Evolutionary conservation across 2,888 invertebrate genomes (phyloP).

Genomic region (Cepaea hortensis): DNA sequence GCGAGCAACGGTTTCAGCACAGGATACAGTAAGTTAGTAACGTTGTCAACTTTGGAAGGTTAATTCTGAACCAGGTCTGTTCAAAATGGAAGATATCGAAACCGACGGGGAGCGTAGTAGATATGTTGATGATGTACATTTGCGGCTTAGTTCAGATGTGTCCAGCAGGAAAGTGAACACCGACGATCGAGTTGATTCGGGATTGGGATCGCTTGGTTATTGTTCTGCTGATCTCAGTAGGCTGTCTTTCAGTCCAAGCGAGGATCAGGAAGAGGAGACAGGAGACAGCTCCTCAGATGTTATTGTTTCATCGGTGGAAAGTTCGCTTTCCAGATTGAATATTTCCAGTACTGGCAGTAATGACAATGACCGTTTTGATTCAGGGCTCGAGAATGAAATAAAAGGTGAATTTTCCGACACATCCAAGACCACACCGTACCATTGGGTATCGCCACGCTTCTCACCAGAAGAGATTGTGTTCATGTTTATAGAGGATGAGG

Average conservation of each 20-base stretch:
- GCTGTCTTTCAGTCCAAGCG: neutral
- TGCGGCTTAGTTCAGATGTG: neutral
- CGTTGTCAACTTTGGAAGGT: no score
- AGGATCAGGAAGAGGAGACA: neutral
- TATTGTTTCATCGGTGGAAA: conserved; percentile 6
- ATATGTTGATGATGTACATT: neutral
- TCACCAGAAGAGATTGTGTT: conserved; percentile 48
- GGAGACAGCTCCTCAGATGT: neutral
- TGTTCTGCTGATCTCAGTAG: conserved; percentile 19
- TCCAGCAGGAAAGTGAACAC: neutral
- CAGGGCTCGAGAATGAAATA: conserved; percentile 24
- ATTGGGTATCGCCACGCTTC: conserved; percentile 39
- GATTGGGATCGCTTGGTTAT: conserved; percentile 41
- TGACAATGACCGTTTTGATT: conserved; percentile 30
- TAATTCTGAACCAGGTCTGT: neutral
- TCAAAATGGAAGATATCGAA: conserved; percentile 44
- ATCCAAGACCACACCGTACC: neutral
- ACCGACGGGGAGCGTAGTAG: conserved; percentile 25
- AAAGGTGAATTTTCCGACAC: neutral
- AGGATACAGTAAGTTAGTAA: neutral
- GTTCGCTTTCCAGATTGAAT: conserved; percentile 18
- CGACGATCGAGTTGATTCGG: conserved; percentile 44
- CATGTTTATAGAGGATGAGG: conserved; percentile 62
- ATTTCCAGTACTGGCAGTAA: conserved; percentile 11
- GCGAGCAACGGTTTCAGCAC: neutral